These are phyloP conservation scores for Apocrypta bakeri DNA, from an alignment of 1,140 invertebrate species.

Conservation along the genomic window DNA sequence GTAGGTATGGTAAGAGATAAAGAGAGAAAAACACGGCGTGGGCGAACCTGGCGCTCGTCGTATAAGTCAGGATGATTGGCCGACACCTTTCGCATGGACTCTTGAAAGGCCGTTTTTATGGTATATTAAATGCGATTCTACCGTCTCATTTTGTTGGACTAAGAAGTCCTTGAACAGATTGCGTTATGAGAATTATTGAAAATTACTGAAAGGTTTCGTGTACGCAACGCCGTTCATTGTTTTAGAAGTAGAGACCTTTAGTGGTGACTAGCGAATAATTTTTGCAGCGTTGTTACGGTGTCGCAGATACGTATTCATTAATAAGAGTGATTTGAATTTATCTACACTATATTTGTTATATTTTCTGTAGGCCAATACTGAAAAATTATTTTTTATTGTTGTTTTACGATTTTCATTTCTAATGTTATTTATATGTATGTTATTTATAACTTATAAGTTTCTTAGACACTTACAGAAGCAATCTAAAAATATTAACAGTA, in stretches of 20 bases:
- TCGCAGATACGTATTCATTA: background rate
- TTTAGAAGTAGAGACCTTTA: background rate
- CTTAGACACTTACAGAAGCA: background rate
- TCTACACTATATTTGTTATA: no score
- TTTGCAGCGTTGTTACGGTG: background rate
- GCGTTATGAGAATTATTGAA: slow-evolving; percentile 25
- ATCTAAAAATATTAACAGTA: background rate
- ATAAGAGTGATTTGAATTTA: background rate
- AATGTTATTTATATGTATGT: background rate
- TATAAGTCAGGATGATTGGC: slow-evolving; percentile 13
- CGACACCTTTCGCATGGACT: background rate
- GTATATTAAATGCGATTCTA: slow-evolving; percentile 26
- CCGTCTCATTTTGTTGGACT: slow-evolving; percentile 4
- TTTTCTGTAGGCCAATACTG: background rate
- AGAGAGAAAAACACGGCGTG: background rate
- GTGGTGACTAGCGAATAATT: background rate
- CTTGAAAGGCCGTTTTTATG: background rate
- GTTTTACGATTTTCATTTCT: no score
- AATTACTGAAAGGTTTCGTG: background rate
- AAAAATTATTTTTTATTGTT: no score
- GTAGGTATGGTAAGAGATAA: background rate
- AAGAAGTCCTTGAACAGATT: slow-evolving; percentile 24
- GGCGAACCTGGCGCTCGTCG: slow-evolving; percentile 21
- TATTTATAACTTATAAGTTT: background rate
- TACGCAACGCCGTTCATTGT: background rate